These are phyloP conservation scores for Protophormia terraenovae DNA, from an alignment of 2,888 invertebrate genomes.

Conservation along the genomic window DNA sequence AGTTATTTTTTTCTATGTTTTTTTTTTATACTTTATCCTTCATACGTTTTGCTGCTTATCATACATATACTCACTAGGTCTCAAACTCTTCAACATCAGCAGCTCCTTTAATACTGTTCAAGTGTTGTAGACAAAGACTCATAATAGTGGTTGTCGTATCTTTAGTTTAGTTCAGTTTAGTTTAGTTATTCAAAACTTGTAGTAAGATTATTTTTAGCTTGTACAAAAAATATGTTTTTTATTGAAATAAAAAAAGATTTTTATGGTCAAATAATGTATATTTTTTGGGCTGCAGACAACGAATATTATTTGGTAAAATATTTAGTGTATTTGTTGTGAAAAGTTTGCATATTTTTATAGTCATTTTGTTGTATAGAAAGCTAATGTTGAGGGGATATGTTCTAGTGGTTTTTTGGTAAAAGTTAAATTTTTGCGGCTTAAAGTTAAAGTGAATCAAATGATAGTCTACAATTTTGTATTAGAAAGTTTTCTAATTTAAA, in stretches of 20 bases:
- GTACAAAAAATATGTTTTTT: conserved; percentile 9
- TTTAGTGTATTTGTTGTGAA: conserved; percentile 33
- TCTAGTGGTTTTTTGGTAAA: neutral
- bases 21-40: conserved; percentile 7
- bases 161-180: conserved; percentile 23
- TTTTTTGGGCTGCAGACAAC: neutral
- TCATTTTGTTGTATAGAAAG: neutral
- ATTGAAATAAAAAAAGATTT: conserved; percentile 10
- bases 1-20: too few relatives aligned
- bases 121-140: neutral
- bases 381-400: conserved; percentile 1
- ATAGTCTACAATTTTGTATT: neutral
- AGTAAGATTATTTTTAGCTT: conserved; percentile 58
- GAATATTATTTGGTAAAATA: conserved; percentile 19
- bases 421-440: neutral
- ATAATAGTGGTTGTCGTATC: neutral
- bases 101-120: conserved; percentile 25
- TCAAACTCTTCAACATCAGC: neutral
- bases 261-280: conserved; percentile 34
- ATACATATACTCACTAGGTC: neutral
- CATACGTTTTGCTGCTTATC: neutral
- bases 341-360: conserved; percentile 21
- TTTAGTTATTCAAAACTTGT: conserved; percentile 66
- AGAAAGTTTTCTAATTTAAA: conserved; percentile 27
- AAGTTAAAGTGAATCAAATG: neutral